Base-by-base conservation (phyloP, 2,797 vertebrate species). In the Saxicola maurus region DNA sequence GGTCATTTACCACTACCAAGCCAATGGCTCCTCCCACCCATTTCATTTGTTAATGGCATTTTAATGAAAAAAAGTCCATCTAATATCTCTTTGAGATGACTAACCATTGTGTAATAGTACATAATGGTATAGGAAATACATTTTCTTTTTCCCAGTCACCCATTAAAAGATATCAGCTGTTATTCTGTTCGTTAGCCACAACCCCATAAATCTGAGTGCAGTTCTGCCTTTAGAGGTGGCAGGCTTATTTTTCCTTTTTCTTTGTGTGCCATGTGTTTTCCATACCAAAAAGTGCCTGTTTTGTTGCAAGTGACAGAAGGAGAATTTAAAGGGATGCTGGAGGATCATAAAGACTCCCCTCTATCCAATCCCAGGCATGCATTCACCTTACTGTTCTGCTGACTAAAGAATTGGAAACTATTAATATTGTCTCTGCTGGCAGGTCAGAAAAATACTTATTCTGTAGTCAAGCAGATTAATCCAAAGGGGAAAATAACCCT, bases 371-470 rank as follows among this genome's bases (percentile, higher is more conserved):
- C 86, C 67, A 53, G 51, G 73, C 82, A 80, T 27, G 60, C 60
- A 60, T 89, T 89, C 1, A 1, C 92, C 77, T 91, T 73, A 87
- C 85, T 91, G 91, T 96, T 94, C 92, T 92, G 94, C 92, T 92
- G 94, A 94, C 92, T 95, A 86, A 94, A 96, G 91, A 92, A 94
- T 93, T 94, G 93, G 92, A 92, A 95, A 94, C 93, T 94, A 91
- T 95, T 94, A 92, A 95, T 94, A 96, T 91, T 93, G 93, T 79
- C 82, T 94, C 53, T 88, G 74, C 87, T 92, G 94, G 85, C 94
- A 95, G 89, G 91, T 86, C 89, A 93, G 92, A 87, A 95, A 95
- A 96, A 94, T 87, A 96, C 95, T 96, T 94, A 76, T 89, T 91
- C 91, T 81, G 69, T 87, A 85, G 72, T 28, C 3, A 0, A 82